Evolutionary conservation across 2,888 invertebrate genomes (phyloP), one percentile per base, ranked within the genome.

Genomic region (Antitype chi): DNA sequence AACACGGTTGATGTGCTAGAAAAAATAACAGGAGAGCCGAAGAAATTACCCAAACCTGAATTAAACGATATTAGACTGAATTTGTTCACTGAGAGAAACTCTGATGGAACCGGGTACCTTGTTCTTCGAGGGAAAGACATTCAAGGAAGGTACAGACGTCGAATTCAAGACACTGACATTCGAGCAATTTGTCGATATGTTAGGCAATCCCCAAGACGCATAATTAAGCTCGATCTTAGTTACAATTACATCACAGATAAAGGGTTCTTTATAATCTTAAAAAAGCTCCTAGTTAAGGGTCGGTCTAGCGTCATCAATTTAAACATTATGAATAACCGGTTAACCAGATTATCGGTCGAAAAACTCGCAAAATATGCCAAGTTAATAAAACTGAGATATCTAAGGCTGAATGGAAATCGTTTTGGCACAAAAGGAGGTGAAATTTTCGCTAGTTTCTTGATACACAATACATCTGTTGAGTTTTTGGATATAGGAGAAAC

Each of bases 321-420:
- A 32, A 97, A 97, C 89, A 88, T 98, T 1, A 97, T 97, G 94
- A 97, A 97, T 74, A 97, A 97, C 83, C 91, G 97, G 67, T 90
- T 98, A 59, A 94, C 94, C 0, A 93, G 94, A 5, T 80, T 87
- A 52, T 97, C 97, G 0, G 92, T 97, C 23, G 74, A 88, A 0
- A 84, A 92, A 80, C 84, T 96, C 47, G 91, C 94, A 0, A 93
- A 92, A 80, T 95, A 95, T 80, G 93, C 96, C 0, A 90, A 89
- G 15, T 84, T 91, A 62, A 80, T 97, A 0, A 95, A 94, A 38
- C 86, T 98, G 1, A 95, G 94, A 86, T 96, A 95, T 78, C 89
- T 98, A 3, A 92, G 97, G 86, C 76, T 98, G 1, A 97, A 97
- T 83, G 97, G 97, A 0, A 98, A 97, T 86, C 95, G 97, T 89